Base-by-base conservation (phyloP, 2,888 invertebrate genomes). In the Abscondita cerata region DNA sequence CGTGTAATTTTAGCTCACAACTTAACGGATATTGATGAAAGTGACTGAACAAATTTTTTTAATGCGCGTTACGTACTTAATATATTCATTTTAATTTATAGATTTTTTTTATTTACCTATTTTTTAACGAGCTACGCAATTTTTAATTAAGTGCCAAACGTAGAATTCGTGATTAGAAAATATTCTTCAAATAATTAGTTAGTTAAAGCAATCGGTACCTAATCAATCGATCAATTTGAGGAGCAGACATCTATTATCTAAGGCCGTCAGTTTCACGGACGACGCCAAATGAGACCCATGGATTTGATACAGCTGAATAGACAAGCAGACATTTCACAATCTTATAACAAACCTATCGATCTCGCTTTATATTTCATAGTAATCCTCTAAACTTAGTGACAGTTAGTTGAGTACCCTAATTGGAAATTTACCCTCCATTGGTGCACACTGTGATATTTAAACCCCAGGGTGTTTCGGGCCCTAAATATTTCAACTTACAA, bases 381-480 rank as follows among this genome's bases (percentile, higher is more conserved):
- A 69, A 67, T 65, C 64, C 65, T 44, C 61, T 63, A 62, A 68
- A 69, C 62, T 68, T 68, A 70, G 69, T 68, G 69, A 69, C 70
- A 70, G 70, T 69, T 68, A 68, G 65, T 59, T 66, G 70, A 69
- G 68, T 72, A 64, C 67, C 66, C 69, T 69, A 72, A 72, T 72
- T 71, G 70, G 68, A 69, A 70, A 68, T 68, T 67, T 62, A 66
- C 69, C 69, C 68, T 69, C 61, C 38, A 33, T 53, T 44, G 51
- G 36, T 46, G 46, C 44, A 19, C 55, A 20, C 52, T 47, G 50
- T 52, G 55, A 58, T 59, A 54, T 62, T 55, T 56, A 59, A 59
- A 62, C 58, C 65, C 57, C 51, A 46, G 50, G 59, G 59, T 25
- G 16, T 33, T 36, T 40, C 53, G 25, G 44, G 52, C 51, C 54